Percentiles rank a stretch among this genome's conserved stretches.
Evolutionary conservation across 2,888 invertebrate genomes (phyloP).

Genomic region (Stramonita haemastoma): DNA sequence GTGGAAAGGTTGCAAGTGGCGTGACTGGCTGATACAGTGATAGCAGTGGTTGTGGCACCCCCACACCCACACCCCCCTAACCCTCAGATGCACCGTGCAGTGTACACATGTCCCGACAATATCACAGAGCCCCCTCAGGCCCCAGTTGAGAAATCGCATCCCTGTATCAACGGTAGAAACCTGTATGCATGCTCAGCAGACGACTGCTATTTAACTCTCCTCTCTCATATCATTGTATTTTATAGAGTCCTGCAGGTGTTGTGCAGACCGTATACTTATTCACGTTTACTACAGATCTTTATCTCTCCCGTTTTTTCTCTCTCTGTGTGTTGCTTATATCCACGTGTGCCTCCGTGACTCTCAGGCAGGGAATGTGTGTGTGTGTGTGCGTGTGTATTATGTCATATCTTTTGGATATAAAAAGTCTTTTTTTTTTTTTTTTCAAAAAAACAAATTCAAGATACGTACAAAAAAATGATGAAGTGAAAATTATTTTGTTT

Average conservation of each 20-base stretch:
- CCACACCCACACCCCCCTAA: too few relatives aligned
- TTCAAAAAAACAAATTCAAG: neutral
- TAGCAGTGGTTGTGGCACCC: too few relatives aligned
- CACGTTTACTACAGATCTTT: neutral
- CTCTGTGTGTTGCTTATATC: neutral
- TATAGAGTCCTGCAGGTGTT: neutral
- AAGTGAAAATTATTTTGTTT: neutral
- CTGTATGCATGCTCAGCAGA: slow-evolving; percentile 20
- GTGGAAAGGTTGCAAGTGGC: too few relatives aligned
- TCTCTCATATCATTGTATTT: slow-evolving; percentile 9
- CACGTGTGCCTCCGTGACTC: neutral
- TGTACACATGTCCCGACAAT: neutral
- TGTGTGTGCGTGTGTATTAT: neutral
- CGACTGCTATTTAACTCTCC: neutral
- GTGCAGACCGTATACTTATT: neutral
- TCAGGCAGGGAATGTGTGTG: neutral
- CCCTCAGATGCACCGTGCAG: neutral
- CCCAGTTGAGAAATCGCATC: neutral
- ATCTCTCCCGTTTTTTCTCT: neutral
- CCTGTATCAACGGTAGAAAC: neutral
- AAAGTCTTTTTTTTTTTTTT: neutral
- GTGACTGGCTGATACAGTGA: too few relatives aligned
- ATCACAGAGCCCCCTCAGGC: neutral
- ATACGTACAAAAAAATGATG: neutral
- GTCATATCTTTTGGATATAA: too few relatives aligned